Evolutionary conservation across 1,140 invertebrate genomes (phyloP).

Genomic region (Scaptomyza hsui): DNA sequence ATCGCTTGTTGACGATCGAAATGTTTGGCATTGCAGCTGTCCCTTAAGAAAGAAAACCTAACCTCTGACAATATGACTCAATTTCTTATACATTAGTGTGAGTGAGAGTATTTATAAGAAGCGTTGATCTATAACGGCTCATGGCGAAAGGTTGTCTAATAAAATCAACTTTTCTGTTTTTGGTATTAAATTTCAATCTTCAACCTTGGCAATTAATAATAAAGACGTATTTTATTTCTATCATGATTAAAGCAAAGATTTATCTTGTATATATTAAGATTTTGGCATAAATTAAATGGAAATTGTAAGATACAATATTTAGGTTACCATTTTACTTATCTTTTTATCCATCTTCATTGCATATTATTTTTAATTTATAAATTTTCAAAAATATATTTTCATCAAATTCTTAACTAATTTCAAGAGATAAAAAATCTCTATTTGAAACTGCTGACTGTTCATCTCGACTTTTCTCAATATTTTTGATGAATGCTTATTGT

Average conservation of each 20-base stretch:
- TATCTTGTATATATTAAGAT: neutral
- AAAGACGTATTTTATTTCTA: slow-evolving; percentile 5
- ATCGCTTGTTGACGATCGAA: slow-evolving; percentile 52
- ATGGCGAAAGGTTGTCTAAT: slow-evolving; percentile 10
- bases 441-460: slow-evolving; percentile 20
- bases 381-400: neutral
- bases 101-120: neutral
- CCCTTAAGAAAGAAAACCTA: neutral
- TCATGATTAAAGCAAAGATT: neutral
- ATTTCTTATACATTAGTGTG: slow-evolving; percentile 9
- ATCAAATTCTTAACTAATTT: slow-evolving; percentile 6
- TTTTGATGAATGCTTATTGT: slow-evolving; percentile 20
- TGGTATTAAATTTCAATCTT: slow-evolving; percentile 18
- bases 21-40: slow-evolving; percentile 59
- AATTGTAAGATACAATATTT: no score
- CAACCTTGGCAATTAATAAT: neutral
- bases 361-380: neutral
- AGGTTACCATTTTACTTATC: no score
- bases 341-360: slow-evolving; percentile 1
- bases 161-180: slow-evolving; percentile 11
- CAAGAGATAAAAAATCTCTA: neutral
- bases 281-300: no score
- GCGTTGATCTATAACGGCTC: slow-evolving; percentile 15
- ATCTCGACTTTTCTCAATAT: slow-evolving; percentile 7
- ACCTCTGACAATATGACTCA: slow-evolving; percentile 12